Conservation (phyloP, 2,797 vertebrate species). For the Lates japonicus region DNA sequence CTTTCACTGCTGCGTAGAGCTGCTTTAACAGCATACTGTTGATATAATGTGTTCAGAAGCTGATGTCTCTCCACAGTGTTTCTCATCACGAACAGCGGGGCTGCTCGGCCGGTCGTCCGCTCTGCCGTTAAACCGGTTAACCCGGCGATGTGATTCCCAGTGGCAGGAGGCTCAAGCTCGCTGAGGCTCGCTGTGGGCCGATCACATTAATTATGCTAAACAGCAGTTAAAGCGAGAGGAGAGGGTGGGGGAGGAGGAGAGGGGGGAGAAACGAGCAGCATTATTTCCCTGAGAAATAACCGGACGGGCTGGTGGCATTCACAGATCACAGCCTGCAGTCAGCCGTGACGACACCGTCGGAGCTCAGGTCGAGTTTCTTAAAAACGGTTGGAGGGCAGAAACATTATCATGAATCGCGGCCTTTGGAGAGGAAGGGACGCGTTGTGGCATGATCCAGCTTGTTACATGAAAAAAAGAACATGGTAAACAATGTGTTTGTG, state of each 20-base stretch:
- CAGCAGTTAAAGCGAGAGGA: constrained; percentile 73
- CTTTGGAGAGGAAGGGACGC: neutral
- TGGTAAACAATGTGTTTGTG: neutral
- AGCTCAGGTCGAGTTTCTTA: constrained; percentile 13
- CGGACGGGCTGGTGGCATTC: constrained; percentile 27
- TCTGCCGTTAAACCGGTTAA: constrained; percentile 26
- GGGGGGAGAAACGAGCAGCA: constrained; percentile 52
- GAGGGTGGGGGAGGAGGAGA: constrained; percentile 32
- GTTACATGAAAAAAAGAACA: constrained; percentile 39
- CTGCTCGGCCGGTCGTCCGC: neutral
- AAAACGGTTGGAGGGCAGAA: constrained; percentile 27
- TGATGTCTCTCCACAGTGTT: constrained; percentile 8
- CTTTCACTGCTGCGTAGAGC: neutral
- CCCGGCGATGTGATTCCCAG: constrained; percentile 72
- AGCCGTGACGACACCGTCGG: neutral
- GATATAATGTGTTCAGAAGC: neutral
- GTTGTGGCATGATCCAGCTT: constrained; percentile 62
- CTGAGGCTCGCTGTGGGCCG: constrained; percentile 75
- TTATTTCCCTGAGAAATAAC: constrained; percentile 71
- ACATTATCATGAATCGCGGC: constrained; percentile 16
- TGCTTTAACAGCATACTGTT: neutral
- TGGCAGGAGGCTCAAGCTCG: constrained; percentile 78
- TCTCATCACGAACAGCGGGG: neutral
- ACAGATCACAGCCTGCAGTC: constrained; percentile 46
- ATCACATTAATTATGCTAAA: constrained; percentile 94